phyloP scores from a whole-genome alignment of 2,888 invertebrate species.

The Eubasilissa splendida region DNA sequence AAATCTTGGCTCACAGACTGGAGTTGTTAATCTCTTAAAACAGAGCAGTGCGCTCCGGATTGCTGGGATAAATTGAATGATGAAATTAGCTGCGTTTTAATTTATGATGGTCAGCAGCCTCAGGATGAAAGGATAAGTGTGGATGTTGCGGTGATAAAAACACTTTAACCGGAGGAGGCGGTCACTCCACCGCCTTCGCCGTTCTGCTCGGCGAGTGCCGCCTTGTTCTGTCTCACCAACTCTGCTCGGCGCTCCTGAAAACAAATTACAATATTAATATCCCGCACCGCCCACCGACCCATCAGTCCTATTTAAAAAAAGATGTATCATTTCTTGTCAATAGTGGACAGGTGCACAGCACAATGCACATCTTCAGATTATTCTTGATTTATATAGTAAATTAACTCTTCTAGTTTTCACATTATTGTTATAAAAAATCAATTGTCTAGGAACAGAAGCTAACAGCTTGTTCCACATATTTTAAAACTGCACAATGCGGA shows the following conservation, averaged over 20 bases:
- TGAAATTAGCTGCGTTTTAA: slow-evolving; percentile 6
- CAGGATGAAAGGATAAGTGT: slow-evolving; percentile 51
- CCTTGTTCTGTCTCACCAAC: slow-evolving; percentile 92
- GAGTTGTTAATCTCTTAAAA: slow-evolving; percentile 41
- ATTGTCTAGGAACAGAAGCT: no score
- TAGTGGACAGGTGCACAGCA: no score
- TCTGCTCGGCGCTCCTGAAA: slow-evolving; percentile 92
- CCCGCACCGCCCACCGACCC: no score
- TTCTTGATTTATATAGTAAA: no score
- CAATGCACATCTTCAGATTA: no score
- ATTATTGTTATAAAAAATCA: no score
- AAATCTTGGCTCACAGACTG: slow-evolving; percentile 30
- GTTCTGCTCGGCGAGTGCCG: slow-evolving; percentile 75
- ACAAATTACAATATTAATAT: background rate
- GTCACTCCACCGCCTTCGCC: slow-evolving; percentile 70
- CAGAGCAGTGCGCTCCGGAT: slow-evolving; percentile 33
- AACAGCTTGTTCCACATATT: no score
- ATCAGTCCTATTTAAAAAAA: no score
- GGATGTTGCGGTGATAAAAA: slow-evolving; percentile 46
- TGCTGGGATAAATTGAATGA: slow-evolving; percentile 3
- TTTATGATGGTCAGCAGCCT: slow-evolving; percentile 26
- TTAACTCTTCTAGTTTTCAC: no score
- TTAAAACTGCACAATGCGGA: no score
- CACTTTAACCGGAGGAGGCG: slow-evolving; percentile 77
- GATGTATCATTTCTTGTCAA: no score